Conservation (phyloP, 2,888 invertebrate species). For the Schrankia costaestrigalis region DNA sequence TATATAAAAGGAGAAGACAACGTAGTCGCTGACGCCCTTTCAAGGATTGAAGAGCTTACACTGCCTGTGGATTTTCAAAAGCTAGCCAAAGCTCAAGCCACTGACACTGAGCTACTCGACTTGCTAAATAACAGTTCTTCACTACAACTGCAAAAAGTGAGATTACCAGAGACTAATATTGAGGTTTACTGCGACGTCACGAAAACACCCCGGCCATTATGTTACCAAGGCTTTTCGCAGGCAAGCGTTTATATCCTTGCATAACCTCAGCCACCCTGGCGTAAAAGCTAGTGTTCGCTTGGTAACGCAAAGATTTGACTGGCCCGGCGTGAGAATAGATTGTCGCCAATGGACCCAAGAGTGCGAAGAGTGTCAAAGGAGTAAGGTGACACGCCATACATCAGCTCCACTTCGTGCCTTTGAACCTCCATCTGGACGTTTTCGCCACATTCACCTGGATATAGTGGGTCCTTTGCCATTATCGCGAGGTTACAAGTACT, state of each 20-base stretch:
- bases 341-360: slow-evolving; percentile 36
- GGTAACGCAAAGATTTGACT: slow-evolving; percentile 42
- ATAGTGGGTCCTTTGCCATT: slow-evolving; percentile 24
- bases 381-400: slow-evolving; percentile 37
- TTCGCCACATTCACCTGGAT: slow-evolving; percentile 40
- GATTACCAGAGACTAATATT: no score
- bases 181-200: slow-evolving; percentile 1
- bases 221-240: neutral
- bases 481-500: slow-evolving; percentile 22
- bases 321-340: slow-evolving; percentile 46
- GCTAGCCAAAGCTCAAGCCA: neutral
- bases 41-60: neutral
- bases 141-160: neutral
- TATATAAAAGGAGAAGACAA: neutral
- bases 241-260: slow-evolving; percentile 1
- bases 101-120: neutral
- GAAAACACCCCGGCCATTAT: neutral
- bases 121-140: neutral
- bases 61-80: neutral
- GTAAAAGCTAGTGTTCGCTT: slow-evolving; percentile 13
- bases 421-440: slow-evolving; percentile 23
- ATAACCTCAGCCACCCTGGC: slow-evolving; percentile 5
- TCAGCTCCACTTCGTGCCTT: neutral
- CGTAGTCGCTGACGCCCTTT: neutral
- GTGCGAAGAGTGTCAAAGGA: slow-evolving; percentile 42